Evolutionary conservation across 2,888 invertebrate species (phyloP).

Genomic region (Rotaria socialis): DNA sequence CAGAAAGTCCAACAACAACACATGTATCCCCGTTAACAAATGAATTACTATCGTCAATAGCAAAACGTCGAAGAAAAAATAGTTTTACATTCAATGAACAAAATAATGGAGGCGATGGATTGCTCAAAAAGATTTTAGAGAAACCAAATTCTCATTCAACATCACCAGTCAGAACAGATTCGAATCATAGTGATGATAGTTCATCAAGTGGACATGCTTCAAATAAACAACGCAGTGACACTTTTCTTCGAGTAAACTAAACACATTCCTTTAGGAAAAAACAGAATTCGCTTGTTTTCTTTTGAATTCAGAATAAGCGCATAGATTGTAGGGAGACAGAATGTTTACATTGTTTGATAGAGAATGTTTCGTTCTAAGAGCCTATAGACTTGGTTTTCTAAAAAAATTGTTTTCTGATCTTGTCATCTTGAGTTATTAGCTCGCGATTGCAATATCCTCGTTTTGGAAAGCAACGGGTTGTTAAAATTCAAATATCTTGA

Average conservation of each 20-base stretch:
- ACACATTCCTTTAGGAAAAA: no score
- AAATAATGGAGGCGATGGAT: background rate
- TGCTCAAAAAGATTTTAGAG: background rate
- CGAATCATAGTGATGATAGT: constrained; percentile 16
- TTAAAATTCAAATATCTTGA: no score
- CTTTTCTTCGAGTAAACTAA: constrained; percentile 15
- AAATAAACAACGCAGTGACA: constrained; percentile 19
- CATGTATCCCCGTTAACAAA: background rate
- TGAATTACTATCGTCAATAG: background rate
- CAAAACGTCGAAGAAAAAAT: constrained; percentile 23
- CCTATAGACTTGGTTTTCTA: no score
- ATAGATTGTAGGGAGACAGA: no score
- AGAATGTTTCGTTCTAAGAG: no score
- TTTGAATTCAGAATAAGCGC: no score
- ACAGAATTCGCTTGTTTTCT: no score
- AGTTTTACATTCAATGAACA: background rate
- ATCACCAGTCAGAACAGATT: constrained; percentile 8
- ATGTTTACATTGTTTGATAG: no score
- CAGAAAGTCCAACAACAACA: constrained; percentile 17
- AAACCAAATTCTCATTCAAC: background rate
- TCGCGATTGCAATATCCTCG: no score
- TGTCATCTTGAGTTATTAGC: no score
- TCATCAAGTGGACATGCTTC: background rate
- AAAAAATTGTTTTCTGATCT: no score
- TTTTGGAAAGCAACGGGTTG: no score